phyloP scores from a whole-genome alignment of 2,797 vertebrate species.

The Sebastes nivosus region DNA sequence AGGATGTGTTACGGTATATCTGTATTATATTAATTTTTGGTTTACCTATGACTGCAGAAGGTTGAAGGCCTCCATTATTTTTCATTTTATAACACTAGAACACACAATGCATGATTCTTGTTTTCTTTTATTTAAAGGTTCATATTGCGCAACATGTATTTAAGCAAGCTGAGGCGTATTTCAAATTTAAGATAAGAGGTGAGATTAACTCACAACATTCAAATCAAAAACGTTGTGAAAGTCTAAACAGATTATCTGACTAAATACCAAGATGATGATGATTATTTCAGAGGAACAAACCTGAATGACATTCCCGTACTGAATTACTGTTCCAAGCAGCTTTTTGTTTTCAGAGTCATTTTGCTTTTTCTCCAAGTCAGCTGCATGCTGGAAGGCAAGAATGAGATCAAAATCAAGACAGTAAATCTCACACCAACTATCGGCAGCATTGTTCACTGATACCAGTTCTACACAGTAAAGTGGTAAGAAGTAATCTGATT shows the following conservation, averaged over 20 bases:
- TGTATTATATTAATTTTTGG: background rate
- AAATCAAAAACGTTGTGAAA: background rate
- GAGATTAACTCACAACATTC: background rate
- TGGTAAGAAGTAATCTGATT: background rate
- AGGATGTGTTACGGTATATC: background rate
- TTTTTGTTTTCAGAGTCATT: slow-evolving; percentile 98
- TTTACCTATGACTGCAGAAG: background rate
- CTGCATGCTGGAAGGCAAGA: slow-evolving; percentile 88
- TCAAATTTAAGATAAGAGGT: background rate
- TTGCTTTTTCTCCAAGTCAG: slow-evolving; percentile 98
- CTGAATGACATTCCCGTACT: slow-evolving; percentile 97
- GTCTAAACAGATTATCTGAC: background rate
- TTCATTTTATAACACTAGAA: background rate
- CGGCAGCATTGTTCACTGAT: background rate
- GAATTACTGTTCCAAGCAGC: slow-evolving; percentile 93
- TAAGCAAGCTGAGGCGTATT: background rate
- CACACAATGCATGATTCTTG: background rate
- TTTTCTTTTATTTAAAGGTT: background rate
- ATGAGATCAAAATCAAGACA: background rate
- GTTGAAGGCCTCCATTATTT: background rate
- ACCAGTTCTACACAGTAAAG: background rate
- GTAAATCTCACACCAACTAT: background rate
- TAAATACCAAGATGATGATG: background rate
- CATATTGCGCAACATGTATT: background rate
- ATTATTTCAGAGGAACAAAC: slow-evolving; percentile 67